Conservation (phyloP, 2,113 vertebrate genomes). For the Pithys albifrons region DNA sequence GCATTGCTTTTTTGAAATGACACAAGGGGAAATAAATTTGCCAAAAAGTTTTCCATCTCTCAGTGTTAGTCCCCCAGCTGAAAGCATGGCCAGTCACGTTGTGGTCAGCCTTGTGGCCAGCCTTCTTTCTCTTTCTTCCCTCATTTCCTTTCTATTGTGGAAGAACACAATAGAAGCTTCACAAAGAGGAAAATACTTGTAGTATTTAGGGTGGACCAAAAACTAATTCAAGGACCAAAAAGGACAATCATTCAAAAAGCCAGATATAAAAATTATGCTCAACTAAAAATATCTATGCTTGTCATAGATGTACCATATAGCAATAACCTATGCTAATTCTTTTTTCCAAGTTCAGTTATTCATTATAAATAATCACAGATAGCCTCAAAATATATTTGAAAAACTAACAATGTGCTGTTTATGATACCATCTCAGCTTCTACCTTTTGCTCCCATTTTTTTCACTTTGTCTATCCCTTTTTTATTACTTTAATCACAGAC, state of each 20-base stretch:
- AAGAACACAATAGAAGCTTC: constrained; percentile 39
- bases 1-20: neutral
- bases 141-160: constrained; percentile 53
- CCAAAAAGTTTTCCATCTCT: neutral
- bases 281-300: neutral
- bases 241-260: neutral
- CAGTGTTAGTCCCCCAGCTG: neutral
- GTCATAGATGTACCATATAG: neutral
- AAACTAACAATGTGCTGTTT: neutral
- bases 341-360: neutral
- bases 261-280: neutral
- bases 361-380: neutral
- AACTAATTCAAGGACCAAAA: constrained; percentile 3
- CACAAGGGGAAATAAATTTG: neutral
- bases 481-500: neutral
- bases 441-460: neutral
- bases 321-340: neutral
- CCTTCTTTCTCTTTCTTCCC: constrained; percentile 26
- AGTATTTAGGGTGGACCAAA: constrained; percentile 41
- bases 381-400: neutral
- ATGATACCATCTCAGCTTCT: neutral
- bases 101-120: neutral
- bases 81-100: neutral
- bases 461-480: neutral
- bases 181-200: constrained; percentile 28